Evolutionary conservation across 2,888 invertebrate genomes (phyloP), one percentile per base, ranked within the genome.

Genomic region (Cinara cedri): DNA sequence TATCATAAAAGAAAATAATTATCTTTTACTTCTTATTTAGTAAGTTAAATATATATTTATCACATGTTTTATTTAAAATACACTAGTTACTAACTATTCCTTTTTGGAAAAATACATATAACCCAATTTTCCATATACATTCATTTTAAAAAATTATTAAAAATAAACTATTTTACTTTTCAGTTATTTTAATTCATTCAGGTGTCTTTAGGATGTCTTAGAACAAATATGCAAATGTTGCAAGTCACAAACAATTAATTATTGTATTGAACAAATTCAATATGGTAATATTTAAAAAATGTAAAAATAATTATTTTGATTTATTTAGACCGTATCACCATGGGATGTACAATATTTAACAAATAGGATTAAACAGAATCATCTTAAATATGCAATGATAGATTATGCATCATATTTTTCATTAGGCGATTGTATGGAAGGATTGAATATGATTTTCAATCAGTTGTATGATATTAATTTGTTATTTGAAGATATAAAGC

Each of bases 381-480:
- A 92, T 84, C 87, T 94, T 0, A 89, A 91, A 81, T 90, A 91
- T 0, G 90, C 90, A 14, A 89, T 90, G 75, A 88, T 90, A 6
- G 93, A 94, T 83, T 93, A 92, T 84, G 89, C 92, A 60, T 94
- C 93, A 3, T 97, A 92, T 86, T 96, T 96, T 86, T 97, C 94
- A 14, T 88, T 98, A 0, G 98, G 98, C 1, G 90, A 92, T 10
- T 97, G 98, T 84, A 98, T 99, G 96, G 97, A 97, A 84, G 99
- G 98, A 0, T 87, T 99, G n/a, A 94, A 95, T 85, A 89, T 91
- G 85, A 86, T 99, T n/a, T 93, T 96, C 83, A 89, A 92, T 82
- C 89, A 90, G 26, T 87, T 98, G 6, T 97, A 93, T 84, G 94
- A 93, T 1, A 93, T 98, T 55, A 90, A 89, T 1, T 86, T 98